Base-by-base conservation (phyloP, 2,113 vertebrate species). In the Pteropus alecto region DNA sequence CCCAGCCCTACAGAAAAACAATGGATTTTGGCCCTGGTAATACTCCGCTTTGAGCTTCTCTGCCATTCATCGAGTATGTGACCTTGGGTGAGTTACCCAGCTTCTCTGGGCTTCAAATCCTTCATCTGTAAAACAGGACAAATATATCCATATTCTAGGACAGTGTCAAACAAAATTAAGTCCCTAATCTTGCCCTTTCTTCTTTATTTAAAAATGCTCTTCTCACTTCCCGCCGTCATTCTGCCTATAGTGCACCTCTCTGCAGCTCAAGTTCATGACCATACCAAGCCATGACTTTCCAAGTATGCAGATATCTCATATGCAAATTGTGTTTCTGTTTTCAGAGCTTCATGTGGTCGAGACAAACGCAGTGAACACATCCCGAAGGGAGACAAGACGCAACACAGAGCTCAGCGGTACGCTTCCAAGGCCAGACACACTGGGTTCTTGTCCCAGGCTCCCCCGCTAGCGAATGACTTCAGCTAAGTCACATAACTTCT, bases 311-410 rank as follows among this genome's bases (percentile, higher is more conserved):
- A 9, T 21, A n/a, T 10, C 46, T 46, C 46, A 46, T 18, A 26
- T 6, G 28, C 28, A 78, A 65, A 51, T 58, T 24, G 1, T 43
- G 5, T 35, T 94, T 96, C 28, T 93, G 38, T 82, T 54, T 96
- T 24, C 84, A 81, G 63, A 93, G 18, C n/a, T 60, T 6, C 8
- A 0, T 24, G 33, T 30, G 56, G 7, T 7, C 19, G 38, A 18
- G 10, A n/a, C 48, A 51, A 67, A 54, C 7, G 9, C 9, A 6
- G 43, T 0, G 2, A 6, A 30, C 14, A 97, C 95, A 95, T 95
- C 92, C 93, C 82, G 74, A 78, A 96, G 94, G 70, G 35, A 33
- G 11, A 2, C 48, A 60, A 7, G 28, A 46, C 33, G 10, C 16
- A 15, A 5, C 16, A 1, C 30, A 7, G 87, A 86, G 28, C 38